A percentile compares a stretch with the other conserved stretches of the same genome.
Evolutionary conservation across 2,113 vertebrate species (phyloP).

Genomic region (Upupa epops): DNA sequence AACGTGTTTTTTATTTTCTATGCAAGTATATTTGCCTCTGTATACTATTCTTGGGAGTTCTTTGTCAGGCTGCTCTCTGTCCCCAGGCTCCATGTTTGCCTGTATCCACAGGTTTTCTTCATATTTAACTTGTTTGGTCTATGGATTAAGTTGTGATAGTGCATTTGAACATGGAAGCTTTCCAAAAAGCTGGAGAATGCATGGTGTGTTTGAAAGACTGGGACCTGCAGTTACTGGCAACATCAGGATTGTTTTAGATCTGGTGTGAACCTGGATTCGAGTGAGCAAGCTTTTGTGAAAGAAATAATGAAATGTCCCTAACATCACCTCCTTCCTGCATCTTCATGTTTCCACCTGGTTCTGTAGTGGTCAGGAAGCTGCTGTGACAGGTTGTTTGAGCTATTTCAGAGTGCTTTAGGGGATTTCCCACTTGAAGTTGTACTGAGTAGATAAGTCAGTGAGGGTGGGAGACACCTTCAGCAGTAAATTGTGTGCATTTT

Average conservation of each 20-base stretch:
- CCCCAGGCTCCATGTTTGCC: background rate
- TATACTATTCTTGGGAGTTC: background rate
- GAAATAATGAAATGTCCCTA: background rate
- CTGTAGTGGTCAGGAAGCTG: constrained; percentile 14
- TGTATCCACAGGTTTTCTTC: background rate
- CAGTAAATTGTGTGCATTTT: background rate
- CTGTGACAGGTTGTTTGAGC: background rate
- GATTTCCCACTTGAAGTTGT: constrained; percentile 19
- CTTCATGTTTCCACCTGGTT: background rate
- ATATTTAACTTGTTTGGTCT: background rate
- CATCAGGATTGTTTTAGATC: background rate
- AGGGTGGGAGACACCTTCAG: background rate
- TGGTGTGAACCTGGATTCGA: background rate
- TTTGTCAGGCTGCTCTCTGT: background rate
- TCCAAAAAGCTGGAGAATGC: background rate
- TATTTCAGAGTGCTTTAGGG: background rate
- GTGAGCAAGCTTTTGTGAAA: background rate
- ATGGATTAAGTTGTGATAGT: background rate
- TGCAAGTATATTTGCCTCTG: background rate
- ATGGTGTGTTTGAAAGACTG: background rate
- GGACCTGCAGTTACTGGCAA: background rate
- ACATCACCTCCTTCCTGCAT: background rate
- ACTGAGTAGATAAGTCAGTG: background rate
- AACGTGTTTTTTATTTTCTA: background rate
- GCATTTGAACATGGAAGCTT: background rate